Evolutionary conservation across 1,140 invertebrate species (phyloP).

Genomic region (Euura lappo): DNA sequence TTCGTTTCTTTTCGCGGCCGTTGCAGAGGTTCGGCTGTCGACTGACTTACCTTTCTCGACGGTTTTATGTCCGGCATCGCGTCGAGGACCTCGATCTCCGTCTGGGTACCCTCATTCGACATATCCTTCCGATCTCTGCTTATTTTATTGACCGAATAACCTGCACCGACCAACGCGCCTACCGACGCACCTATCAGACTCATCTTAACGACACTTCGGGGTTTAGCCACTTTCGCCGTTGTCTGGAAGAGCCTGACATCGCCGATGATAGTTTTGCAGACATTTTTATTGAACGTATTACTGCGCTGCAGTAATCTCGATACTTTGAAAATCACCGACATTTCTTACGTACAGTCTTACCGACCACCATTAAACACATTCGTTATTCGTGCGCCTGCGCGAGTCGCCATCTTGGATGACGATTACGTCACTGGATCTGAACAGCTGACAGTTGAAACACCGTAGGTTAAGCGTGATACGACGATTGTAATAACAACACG

Average conservation of each 20-base stretch:
- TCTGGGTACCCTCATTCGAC: slow-evolving; percentile 53
- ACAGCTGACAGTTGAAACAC: no score
- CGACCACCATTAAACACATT: no score
- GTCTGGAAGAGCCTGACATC: neutral
- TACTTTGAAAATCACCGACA: slow-evolving; percentile 42
- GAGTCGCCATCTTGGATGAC: no score
- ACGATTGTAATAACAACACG: no score
- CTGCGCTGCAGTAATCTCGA: slow-evolving; percentile 29
- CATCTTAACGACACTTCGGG: slow-evolving; percentile 53
- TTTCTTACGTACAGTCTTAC: slow-evolving; percentile 27
- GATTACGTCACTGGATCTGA: no score
- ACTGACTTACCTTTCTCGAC: slow-evolving; percentile 51
- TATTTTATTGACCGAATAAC: slow-evolving; percentile 58
- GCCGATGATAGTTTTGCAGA: slow-evolving; percentile 1
- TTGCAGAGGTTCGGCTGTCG: neutral
- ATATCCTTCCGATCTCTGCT: slow-evolving; percentile 54
- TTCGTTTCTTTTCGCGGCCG: neutral
- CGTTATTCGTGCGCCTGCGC: no score
- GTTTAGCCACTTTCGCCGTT: neutral
- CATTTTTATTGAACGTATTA: slow-evolving; percentile 28
- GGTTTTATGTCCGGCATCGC: slow-evolving; percentile 58
- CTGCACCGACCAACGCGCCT: slow-evolving; percentile 58
- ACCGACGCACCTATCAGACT: slow-evolving; percentile 61
- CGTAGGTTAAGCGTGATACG: no score
- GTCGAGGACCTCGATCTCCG: slow-evolving; percentile 57